Evolutionary conservation across 2,797 vertebrate genomes (phyloP).

Genomic region (Pteronotus mesoamericanus): DNA sequence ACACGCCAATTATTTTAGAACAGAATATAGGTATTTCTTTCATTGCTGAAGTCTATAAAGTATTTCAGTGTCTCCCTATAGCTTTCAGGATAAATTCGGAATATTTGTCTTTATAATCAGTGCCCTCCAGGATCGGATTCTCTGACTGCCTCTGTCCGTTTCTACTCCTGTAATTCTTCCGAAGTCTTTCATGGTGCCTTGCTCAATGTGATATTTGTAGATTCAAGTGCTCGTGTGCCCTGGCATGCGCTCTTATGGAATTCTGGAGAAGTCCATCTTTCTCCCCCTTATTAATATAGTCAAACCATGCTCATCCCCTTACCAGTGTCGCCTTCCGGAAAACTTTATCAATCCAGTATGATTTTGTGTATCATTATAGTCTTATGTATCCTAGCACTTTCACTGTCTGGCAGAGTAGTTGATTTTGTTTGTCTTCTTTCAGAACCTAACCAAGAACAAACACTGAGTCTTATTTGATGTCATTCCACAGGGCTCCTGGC

Average conservation of each 20-base stretch:
- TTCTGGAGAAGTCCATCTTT: not conserved
- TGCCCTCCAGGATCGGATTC: not conserved
- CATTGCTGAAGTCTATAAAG: not conserved
- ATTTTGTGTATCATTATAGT: not conserved
- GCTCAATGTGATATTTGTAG: not conserved
- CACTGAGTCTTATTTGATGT: not conserved
- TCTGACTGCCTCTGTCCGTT: not conserved
- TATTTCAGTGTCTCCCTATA: not conserved
- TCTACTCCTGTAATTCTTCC: not conserved
- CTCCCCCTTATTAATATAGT: not conserved
- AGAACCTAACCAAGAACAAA: not conserved
- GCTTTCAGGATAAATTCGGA: not conserved
- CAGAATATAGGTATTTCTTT: not conserved
- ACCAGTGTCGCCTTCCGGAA: not conserved
- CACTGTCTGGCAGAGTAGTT: not conserved
- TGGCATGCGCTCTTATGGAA: not conserved
- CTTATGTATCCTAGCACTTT: not conserved
- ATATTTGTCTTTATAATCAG: not conserved
- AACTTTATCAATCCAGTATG: not conserved
- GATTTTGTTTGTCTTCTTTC: not conserved
- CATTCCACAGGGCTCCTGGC: not conserved
- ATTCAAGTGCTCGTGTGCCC: not conserved
- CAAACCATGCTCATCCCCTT: not conserved
- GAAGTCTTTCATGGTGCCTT: not conserved
- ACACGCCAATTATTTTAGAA: not conserved